A percentile compares a stretch with the other conserved stretches of the same genome.
phyloP scores from a whole-genome alignment of 2,888 invertebrate species.

The Philereme transversata region DNA sequence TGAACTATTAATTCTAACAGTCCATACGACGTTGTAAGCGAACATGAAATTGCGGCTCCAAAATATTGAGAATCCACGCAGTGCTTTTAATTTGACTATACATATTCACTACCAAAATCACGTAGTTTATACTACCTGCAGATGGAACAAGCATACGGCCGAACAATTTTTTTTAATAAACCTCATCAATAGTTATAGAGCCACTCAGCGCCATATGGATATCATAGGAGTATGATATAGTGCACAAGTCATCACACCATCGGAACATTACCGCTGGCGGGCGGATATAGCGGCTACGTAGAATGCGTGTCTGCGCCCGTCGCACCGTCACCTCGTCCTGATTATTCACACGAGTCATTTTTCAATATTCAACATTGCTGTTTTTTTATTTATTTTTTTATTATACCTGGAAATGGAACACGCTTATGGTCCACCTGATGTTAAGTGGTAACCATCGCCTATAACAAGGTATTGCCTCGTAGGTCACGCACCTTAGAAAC shows the following conservation, averaged over 20 bases:
- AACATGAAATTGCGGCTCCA: slow-evolving; percentile 47
- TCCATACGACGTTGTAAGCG: slow-evolving; percentile 49
- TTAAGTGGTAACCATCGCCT: no score
- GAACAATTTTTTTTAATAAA: no score
- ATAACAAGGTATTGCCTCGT: no score
- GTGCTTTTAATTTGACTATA: not conserved
- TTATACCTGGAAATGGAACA: no score
- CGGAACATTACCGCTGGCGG: slow-evolving; percentile 81
- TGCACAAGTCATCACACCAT: slow-evolving; percentile 72
- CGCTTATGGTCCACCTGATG: no score
- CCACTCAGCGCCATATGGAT: slow-evolving; percentile 36
- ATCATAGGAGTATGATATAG: slow-evolving; percentile 15
- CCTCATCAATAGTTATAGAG: slow-evolving; percentile 44
- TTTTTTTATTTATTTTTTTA: no score
- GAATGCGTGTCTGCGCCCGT: slow-evolving; percentile 66
- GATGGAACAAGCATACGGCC: not conserved
- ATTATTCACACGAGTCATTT: slow-evolving; percentile 29
- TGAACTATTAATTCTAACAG: slow-evolving; percentile 32
- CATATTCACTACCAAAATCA: no score
- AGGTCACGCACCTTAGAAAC: no score
- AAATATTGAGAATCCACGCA: slow-evolving; percentile 35
- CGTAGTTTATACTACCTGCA: no score
- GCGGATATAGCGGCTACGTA: slow-evolving; percentile 80
- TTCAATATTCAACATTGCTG: not conserved
- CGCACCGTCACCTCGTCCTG: slow-evolving; percentile 65